Evolutionary conservation across 2,888 invertebrate species (phyloP).

Genomic region (Nudaria mundana): DNA sequence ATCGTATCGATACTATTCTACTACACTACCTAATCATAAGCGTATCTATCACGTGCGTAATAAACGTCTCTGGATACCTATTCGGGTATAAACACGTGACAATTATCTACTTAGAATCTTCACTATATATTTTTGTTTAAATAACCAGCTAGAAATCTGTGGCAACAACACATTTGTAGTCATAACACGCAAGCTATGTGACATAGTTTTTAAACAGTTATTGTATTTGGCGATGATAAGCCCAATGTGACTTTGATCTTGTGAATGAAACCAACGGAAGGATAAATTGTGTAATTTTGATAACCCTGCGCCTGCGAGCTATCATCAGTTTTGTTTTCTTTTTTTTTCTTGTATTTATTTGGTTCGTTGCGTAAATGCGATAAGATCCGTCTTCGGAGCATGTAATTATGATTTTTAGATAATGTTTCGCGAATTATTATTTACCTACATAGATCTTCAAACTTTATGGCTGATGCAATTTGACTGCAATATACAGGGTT

Average conservation of each 20-base stretch:
- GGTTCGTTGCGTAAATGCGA: conserved; percentile 46
- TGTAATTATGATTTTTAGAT: conserved; percentile 4
- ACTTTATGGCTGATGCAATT: no score
- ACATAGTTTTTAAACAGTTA: conserved; percentile 6
- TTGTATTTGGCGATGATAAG: conserved; percentile 15
- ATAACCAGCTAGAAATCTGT: not conserved
- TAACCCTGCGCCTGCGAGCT: conserved; percentile 15
- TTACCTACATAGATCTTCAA: no score
- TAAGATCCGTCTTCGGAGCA: conserved; percentile 10
- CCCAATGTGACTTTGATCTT: conserved; percentile 35
- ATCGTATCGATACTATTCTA: no score
- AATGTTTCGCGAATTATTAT: conserved; percentile 1
- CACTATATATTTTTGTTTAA: no score
- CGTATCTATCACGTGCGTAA: no score
- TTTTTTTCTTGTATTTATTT: conserved; percentile 13
- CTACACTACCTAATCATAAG: no score
- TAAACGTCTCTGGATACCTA: no score
- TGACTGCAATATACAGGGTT: no score
- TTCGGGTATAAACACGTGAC: no score
- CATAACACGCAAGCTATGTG: not conserved
- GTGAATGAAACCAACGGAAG: conserved; percentile 29
- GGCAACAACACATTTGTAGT: not conserved
- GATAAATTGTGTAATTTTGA: conserved; percentile 10
- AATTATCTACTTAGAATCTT: no score
- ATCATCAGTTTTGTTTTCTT: conserved; percentile 5